These are phyloP conservation scores for Leptopilina syphax DNA, from an alignment of 2,888 invertebrate species.

Conservation along the genomic window DNA sequence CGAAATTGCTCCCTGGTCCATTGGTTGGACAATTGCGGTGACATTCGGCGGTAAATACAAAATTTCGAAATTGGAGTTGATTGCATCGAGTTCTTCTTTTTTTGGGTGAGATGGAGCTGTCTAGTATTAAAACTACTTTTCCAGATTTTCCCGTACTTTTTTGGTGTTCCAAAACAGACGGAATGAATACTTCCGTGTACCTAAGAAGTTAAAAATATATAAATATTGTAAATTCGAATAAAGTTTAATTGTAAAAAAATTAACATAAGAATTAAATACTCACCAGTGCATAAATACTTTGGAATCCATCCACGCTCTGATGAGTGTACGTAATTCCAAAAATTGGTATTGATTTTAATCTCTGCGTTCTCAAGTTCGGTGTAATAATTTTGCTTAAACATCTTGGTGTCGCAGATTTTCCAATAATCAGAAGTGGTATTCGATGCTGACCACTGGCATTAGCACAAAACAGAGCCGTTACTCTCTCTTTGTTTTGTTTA, in stretches of 20 bases:
- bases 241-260: neutral
- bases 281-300: constrained; percentile 32
- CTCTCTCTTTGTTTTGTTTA: constrained; percentile 13
- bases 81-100: no score
- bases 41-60: no score
- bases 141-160: no score
- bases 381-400: constrained; percentile 14
- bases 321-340: constrained; percentile 24
- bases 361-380: neutral
- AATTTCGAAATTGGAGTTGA: no score
- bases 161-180: neutral
- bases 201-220: neutral
- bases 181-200: neutral
- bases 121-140: no score
- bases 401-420: neutral
- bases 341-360: neutral
- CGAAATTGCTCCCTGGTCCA: no score
- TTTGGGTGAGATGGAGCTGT: no score
- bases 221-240: neutral
- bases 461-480: constrained; percentile 35
- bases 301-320: constrained; percentile 31
- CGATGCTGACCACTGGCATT: constrained; percentile 26
- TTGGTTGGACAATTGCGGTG: no score
- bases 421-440: constrained; percentile 22
- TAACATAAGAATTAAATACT: no score